These are phyloP conservation scores for Spondyliosoma cantharus DNA, from an alignment of 2,797 vertebrate genomes.

Conservation along the genomic window DNA sequence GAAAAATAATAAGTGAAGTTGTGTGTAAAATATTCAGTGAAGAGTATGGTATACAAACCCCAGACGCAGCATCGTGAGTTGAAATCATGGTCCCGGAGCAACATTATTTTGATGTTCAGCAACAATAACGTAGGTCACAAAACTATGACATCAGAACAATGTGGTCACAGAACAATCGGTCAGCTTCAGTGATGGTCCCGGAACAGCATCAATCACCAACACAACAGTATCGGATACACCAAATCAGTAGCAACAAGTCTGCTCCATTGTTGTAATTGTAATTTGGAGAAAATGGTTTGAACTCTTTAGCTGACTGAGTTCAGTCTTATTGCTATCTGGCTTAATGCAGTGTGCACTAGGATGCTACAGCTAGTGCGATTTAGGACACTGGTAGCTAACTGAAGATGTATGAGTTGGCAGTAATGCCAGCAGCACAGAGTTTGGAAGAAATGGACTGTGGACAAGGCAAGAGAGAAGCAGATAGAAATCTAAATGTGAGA, in stretches of 20 bases:
- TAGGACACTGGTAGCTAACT: background rate
- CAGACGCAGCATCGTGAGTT: too few species aligned
- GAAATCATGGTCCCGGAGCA: too few species aligned
- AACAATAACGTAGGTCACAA: too few species aligned
- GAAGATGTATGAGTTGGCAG: slow-evolving; percentile 34
- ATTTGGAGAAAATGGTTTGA: background rate
- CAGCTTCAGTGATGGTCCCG: too few species aligned
- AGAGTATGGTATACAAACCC: too few species aligned
- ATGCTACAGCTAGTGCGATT: background rate
- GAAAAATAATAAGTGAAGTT: too few species aligned
- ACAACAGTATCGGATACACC: too few species aligned
- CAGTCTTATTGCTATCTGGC: background rate
- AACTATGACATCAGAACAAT: too few species aligned
- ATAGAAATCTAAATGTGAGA: slow-evolving; percentile 25
- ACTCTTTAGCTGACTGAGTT: slow-evolving; percentile 18
- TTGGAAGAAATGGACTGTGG: slow-evolving; percentile 23
- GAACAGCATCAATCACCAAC: too few species aligned
- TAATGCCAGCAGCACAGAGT: slow-evolving; percentile 7
- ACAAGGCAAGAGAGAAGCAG: slow-evolving; percentile 6
- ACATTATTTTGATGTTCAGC: too few species aligned
- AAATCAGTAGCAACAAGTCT: background rate
- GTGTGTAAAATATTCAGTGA: too few species aligned
- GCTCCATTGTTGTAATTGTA: background rate
- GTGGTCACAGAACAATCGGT: too few species aligned
- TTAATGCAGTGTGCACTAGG: background rate